A percentile compares a stretch with the other conserved stretches of the same genome.
Evolutionary conservation across 2,888 invertebrate species (phyloP).

Genomic region (Campoplex nolae): DNA sequence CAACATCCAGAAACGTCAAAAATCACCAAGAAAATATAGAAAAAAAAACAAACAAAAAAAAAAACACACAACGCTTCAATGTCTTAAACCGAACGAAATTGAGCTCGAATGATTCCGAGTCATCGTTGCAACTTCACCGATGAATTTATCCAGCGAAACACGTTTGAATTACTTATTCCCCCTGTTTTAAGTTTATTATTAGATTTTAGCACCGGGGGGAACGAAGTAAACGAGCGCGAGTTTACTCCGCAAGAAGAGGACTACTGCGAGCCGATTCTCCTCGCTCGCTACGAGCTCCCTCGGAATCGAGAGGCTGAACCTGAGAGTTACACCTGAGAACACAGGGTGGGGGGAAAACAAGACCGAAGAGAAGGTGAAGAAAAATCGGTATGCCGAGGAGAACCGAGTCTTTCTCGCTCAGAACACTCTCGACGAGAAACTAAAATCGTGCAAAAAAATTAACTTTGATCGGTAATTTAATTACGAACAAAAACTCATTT

Average conservation of each 20-base stretch:
- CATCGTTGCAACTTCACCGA: constrained; percentile 35
- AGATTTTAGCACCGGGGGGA: constrained; percentile 45
- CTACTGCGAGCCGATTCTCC: constrained; percentile 59
- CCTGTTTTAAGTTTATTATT: constrained; percentile 15
- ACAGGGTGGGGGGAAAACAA: constrained; percentile 39
- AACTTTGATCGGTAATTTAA: constrained; percentile 16
- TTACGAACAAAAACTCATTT: constrained; percentile 10
- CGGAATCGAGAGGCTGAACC: constrained; percentile 56
- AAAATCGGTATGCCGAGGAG: constrained; percentile 65
- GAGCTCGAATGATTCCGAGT: constrained; percentile 2
- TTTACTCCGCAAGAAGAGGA: constrained; percentile 65
- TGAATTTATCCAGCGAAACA: constrained; percentile 1
- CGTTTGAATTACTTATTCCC: constrained; percentile 9
- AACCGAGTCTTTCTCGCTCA: constrained; percentile 51
- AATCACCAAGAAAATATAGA: constrained; percentile 25
- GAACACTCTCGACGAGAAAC: constrained; percentile 37
- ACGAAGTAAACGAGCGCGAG: constrained; percentile 46
- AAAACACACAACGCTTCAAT: not conserved
- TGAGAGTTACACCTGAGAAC: constrained; percentile 65
- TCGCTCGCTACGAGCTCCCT: constrained; percentile 48
- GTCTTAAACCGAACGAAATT: not conserved
- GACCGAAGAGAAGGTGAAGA: constrained; percentile 57
- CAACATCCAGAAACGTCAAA: constrained; percentile 13
- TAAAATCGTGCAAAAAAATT: constrained; percentile 41
- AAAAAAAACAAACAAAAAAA: too few relatives aligned